Base-by-base conservation (phyloP, 2,888 invertebrate species). In the Linyphia triangularis region DNA sequence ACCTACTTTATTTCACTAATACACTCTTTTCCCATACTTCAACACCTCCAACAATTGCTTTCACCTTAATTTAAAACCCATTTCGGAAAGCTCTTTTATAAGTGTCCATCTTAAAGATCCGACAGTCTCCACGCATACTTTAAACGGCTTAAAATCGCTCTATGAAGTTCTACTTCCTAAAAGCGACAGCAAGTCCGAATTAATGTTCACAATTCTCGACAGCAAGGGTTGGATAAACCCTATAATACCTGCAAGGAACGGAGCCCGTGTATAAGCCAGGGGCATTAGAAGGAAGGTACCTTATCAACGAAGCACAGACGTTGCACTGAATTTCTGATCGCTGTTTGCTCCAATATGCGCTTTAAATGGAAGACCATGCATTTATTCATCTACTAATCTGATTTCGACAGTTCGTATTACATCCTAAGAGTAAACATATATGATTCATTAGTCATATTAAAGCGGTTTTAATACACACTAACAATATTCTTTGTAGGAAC, bases 141-240 rank as follows among this genome's bases (percentile, higher is more conserved):
- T 59, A 73, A 59, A 57, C 26, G 59, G 59, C 73, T 73, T 73
- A 73, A 13, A 33, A 28, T 5, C 6, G 33, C 22, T 7, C 33
- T 13, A 22, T 22, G 19, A 59, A 75, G 61, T 77, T 63, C 37
- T 26, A 22, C 73, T 24, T 72, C 43, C 40, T 9, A n/a, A n/a
- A n/a, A 59, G 30, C 73, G 59, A 73, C 37, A 24, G 63, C n/a
- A 51, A 33, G 22, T 26, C 61, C 61, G 63, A 82, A 82, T 82
- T 82, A 82, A 82, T 82, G 82, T 72, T 82, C 72, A n/a, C 30
- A 72, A 61, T 72, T 72, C n/a, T 28, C 69, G 63, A 82, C 70
- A 63, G 37, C 57, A 9, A 19, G 22, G 26, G 37, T 30, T 28
- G 82, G 72, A 82, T 82, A 82, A 82, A 82, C 72, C 82, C 51